phyloP scores from a whole-genome alignment of 2,113 vertebrate genomes.

The Epinephelus lanceolatus region DNA sequence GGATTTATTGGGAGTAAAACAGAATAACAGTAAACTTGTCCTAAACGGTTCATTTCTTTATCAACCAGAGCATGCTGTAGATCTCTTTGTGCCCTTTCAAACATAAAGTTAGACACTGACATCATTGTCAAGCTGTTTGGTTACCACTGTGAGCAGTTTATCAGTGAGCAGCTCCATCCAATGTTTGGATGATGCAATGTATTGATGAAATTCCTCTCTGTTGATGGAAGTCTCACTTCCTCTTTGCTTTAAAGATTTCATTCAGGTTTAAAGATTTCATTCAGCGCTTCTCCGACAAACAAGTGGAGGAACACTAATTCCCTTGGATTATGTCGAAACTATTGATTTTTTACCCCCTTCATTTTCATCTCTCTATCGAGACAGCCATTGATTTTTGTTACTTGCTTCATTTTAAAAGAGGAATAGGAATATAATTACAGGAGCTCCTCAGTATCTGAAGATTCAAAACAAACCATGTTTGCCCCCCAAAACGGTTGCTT shows the following conservation, averaged over 20 bases:
- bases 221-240: conserved; percentile 24
- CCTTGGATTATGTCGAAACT: conserved; percentile 55
- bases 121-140: background rate
- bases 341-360: conserved; percentile 34
- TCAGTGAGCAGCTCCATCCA: background rate
- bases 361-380: conserved; percentile 66
- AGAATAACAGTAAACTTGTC: background rate
- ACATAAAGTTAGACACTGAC: background rate
- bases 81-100: background rate
- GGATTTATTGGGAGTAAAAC: background rate
- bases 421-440: conserved; percentile 59
- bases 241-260: conserved; percentile 28
- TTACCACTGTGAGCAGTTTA: background rate
- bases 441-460: conserved; percentile 9
- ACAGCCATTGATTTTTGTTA: conserved; percentile 47
- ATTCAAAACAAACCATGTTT: conserved; percentile 18
- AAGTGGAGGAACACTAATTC: conserved; percentile 50
- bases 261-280: conserved; percentile 51
- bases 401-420: conserved; percentile 52
- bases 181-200: background rate
- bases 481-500: background rate
- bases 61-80: background rate
- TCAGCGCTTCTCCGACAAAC: conserved; percentile 39
- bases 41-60: background rate
- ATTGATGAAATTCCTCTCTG: conserved; percentile 6